Evolutionary conservation across 2,113 vertebrate genomes (phyloP).

Genomic region (Dendropsophus ebraccatus): DNA sequence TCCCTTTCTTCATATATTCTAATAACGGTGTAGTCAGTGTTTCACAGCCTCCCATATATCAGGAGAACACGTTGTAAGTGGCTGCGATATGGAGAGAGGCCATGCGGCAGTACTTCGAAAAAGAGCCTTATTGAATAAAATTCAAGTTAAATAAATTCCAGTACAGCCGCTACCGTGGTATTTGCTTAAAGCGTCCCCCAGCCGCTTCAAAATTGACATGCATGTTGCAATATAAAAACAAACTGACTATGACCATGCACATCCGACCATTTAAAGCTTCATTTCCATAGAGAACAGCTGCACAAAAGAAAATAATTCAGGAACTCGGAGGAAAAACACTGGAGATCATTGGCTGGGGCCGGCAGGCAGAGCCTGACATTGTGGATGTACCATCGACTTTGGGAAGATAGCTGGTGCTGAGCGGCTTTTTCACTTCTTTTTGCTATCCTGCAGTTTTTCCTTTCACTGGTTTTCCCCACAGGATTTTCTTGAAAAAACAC

Average conservation of each 20-base stretch:
- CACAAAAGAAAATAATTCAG: slow-evolving; percentile 46
- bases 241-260: slow-evolving; percentile 57
- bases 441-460: too few species aligned
- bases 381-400: slow-evolving; percentile 24
- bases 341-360: slow-evolving; percentile 14
- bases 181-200: slow-evolving; percentile 52
- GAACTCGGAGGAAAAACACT: slow-evolving; percentile 33
- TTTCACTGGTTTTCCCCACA: neutral
- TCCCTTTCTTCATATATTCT: slow-evolving; percentile 67
- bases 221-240: slow-evolving; percentile 57
- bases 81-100: slow-evolving; percentile 64
- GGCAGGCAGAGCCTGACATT: slow-evolving; percentile 39
- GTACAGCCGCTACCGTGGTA: slow-evolving; percentile 41
- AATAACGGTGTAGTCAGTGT: slow-evolving; percentile 72
- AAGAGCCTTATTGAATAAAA: slow-evolving; percentile 68
- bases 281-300: slow-evolving; percentile 58
- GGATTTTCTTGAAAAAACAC: too few species aligned
- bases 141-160: slow-evolving; percentile 55
- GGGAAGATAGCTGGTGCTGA: slow-evolving; percentile 33
- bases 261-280: slow-evolving; percentile 57
- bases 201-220: slow-evolving; percentile 56
- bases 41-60: slow-evolving; percentile 70
- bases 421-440: neutral
- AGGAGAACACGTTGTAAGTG: slow-evolving; percentile 62
- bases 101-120: slow-evolving; percentile 64